Evolutionary conservation across 2,113 vertebrate species (phyloP), one percentile per base, ranked within the genome.

Genomic region (Oncorhynchus masou): DNA sequence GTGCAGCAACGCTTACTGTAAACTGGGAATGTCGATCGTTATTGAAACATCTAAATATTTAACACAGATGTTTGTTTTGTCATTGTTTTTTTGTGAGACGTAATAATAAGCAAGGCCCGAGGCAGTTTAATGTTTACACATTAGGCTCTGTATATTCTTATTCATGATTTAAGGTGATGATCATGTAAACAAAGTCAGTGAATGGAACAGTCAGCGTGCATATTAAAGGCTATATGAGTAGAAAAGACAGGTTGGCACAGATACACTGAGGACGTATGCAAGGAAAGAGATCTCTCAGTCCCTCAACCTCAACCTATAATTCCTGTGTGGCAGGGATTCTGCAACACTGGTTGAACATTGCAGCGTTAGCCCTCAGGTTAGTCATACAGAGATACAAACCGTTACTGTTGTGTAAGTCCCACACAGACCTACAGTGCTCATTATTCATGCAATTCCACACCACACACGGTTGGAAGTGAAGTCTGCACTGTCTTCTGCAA

Each of bases 371-470:
- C 80, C 77, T 79, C 49, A 39, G 82, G 82, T 88, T 82, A 83
- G 78, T 75, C 73, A 78, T 62, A 80, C 27, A 31, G 24, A 77
- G 74, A 86, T 59, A 79, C 70, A 79, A 70, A 80, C 59, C 7
- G 20, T 57, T 57, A 29, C 80, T 77, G 81, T 86, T 87, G 85
- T 85, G 70, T 83, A 87, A 90, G 83, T 83, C 68, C 51, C 70
- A 83, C 74, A 79, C 72, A 82, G 80, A 85, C 76, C 73, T 78
- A 86, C 39, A 12, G 39, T 45, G 11, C 62, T 79, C 71, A 64
- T 59, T 67, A 48, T 48, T 75, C 77, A 81, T 74, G 19, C 16
- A 16, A 54, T 54, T 54, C 16, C 51, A 54, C 51, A 54, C 81
- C 77, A 80, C 80, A 80, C 78, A 75, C 76, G 74, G 65, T 31